Base-by-base conservation (phyloP, 2,113 vertebrate genomes). In the Columbina picui region DNA sequence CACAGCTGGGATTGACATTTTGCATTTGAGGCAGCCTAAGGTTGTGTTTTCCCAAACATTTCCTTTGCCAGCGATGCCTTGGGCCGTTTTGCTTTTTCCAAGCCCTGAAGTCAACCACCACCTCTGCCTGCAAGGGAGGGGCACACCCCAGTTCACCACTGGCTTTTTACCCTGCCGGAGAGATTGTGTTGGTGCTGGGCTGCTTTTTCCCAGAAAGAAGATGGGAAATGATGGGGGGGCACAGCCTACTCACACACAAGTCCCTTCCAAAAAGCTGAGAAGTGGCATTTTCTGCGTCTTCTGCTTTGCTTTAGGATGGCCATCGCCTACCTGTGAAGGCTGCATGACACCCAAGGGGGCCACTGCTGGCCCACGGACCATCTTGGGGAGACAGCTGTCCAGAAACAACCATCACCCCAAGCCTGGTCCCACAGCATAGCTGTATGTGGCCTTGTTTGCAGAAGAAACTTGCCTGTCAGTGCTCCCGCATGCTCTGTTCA, bases 401-500 rank as follows among this genome's bases (percentile, higher is more conserved):
- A 67, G n/a, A 52, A 82, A 65, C 10, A 22, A 39, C 30, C 53
- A 60, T 7, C 49, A 23, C 5, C 10, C 52, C 47, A 47, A 38
- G 65, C 22, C 73, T 75, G 67, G 12, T 55, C 41, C 75, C 4
- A 0, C 56, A 30, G 60, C 5, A 7, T 0, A 52, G 60, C 38
- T 2, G 5, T 14, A 23, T 0, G 0, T 3, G 38, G 50, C 21
- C 38, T 29, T 2, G 1, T 45, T 74, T 41, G 26, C 50, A 13
- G 18, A 80, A n/a, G 12, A 47, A 52, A n/a, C 38, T 9, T 4
- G 2, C 52, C 67, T 21, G 36, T 15, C 43, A 0, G 0, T 61
- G 52, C 39, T 89, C 23, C 34, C 4, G 5, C 67, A 14, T 1
- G 3, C 25, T 74, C 20, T 41, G 22, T 70, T 45, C 29, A 2